Conservation (phyloP, 2,888 invertebrate genomes). For the Mechanitis mazaeus region DNA sequence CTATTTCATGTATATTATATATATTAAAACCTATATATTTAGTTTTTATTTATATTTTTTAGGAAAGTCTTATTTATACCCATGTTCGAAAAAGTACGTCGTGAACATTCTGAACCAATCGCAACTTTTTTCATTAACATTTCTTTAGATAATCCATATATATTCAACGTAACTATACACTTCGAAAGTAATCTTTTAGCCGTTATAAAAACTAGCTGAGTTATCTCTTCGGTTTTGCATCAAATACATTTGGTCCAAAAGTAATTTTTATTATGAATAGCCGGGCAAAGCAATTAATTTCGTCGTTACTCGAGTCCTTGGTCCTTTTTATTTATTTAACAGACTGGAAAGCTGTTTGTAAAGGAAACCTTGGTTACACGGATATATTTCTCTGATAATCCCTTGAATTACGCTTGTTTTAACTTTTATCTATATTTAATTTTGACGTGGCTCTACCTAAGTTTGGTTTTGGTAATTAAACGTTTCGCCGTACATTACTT, state of each 20-base stretch:
- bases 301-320: constrained; percentile 17
- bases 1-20: too few species aligned
- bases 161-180: background rate
- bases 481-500: too few species aligned
- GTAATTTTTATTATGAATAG: constrained; percentile 24
- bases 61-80: too few species aligned
- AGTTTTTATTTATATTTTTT: too few species aligned
- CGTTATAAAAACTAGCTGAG: constrained; percentile 4
- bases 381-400: constrained; percentile 21
- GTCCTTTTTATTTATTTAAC: constrained; percentile 26
- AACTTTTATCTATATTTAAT: constrained; percentile 1
- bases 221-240: constrained; percentile 12
- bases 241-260: constrained; percentile 18
- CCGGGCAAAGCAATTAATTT: constrained; percentile 22
- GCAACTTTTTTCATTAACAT: background rate
- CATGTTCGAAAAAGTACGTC: too few species aligned
- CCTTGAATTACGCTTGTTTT: constrained; percentile 6
- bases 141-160: background rate
- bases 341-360: constrained; percentile 23
- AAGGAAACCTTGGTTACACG: constrained; percentile 18
- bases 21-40: too few species aligned
- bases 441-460: background rate
- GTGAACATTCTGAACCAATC: too few species aligned
- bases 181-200: constrained; percentile 5
- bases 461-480: background rate